These are phyloP conservation scores for Belonocnema kinseyi DNA, from an alignment of 1,140 invertebrate genomes.

Conservation along the genomic window DNA sequence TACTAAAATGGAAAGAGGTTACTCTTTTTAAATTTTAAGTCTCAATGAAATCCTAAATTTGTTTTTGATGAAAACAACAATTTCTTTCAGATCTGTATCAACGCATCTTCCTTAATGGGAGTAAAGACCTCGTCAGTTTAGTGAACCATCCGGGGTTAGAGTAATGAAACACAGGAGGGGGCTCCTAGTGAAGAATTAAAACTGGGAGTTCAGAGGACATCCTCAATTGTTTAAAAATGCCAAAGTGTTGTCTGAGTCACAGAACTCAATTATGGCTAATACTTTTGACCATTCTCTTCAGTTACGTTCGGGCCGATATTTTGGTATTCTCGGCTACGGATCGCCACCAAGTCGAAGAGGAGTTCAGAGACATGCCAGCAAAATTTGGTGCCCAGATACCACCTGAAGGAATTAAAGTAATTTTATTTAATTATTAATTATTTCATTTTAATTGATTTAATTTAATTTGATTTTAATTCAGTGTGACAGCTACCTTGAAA, in stretches of 20 bases:
- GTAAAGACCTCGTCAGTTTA: background rate
- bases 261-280: conserved; percentile 59
- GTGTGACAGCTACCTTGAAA: no score
- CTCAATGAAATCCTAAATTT: background rate
- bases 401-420: conserved; percentile 75
- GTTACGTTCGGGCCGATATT: conserved; percentile 70
- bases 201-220: conserved; percentile 34
- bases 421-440: conserved; percentile 7
- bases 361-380: conserved; percentile 83
- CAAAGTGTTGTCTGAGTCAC: conserved; percentile 53
- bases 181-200: conserved; percentile 38
- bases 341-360: conserved; percentile 78
- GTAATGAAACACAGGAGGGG: conserved; percentile 15
- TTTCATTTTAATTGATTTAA: background rate
- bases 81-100: conserved; percentile 20
- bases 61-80: background rate
- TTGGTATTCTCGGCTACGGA: conserved; percentile 69
- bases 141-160: background rate
- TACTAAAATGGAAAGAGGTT: no score
- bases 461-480: no score
- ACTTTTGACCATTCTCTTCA: conserved; percentile 50
- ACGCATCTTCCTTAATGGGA: background rate
- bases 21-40: no score
- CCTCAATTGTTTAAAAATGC: conserved; percentile 56
- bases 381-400: conserved; percentile 80